These are phyloP conservation scores for Cyclargus thomasi DNA, from an alignment of 1,140 invertebrate species.

Conservation along the genomic window DNA sequence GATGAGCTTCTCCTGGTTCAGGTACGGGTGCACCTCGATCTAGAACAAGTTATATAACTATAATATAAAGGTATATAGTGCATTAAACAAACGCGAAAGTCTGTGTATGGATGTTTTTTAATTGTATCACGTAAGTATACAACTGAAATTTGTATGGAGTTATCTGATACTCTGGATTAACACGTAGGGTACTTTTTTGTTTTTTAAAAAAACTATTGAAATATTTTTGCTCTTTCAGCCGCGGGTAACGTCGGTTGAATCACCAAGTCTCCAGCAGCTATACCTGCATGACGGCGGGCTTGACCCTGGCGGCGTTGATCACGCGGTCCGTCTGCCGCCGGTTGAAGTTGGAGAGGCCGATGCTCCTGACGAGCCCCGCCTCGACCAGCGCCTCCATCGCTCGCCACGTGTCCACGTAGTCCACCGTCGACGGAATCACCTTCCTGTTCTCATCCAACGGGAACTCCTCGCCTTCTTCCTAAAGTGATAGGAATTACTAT, in stretches of 20 bases:
- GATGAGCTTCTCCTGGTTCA: constrained; percentile 79
- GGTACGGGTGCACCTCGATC: constrained; percentile 84
- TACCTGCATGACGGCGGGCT: constrained; percentile 88
- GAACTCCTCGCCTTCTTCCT: constrained; percentile 77
- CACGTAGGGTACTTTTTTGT: no score
- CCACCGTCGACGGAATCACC: constrained; percentile 74
- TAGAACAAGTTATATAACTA: constrained; percentile 30
- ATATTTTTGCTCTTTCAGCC: background rate
- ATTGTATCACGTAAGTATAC: no score
- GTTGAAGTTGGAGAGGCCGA: constrained; percentile 96
- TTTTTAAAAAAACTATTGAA: no score
- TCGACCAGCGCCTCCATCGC: constrained; percentile 87
- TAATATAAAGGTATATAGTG: no score
- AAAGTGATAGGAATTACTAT: background rate
- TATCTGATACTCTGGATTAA: no score
- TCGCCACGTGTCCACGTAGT: constrained; percentile 93
- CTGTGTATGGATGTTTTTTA: no score
- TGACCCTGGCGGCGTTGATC: constrained; percentile 80
- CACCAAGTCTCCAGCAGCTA: background rate
- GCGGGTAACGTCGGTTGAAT: background rate
- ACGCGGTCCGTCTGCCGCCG: constrained; percentile 85
- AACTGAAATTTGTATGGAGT: no score
- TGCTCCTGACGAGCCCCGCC: constrained; percentile 83
- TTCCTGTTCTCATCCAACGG: constrained; percentile 78
- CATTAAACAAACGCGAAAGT: no score